Evolutionary conservation across 1,140 invertebrate species (phyloP).

Genomic region (Euborellia annulipes): DNA sequence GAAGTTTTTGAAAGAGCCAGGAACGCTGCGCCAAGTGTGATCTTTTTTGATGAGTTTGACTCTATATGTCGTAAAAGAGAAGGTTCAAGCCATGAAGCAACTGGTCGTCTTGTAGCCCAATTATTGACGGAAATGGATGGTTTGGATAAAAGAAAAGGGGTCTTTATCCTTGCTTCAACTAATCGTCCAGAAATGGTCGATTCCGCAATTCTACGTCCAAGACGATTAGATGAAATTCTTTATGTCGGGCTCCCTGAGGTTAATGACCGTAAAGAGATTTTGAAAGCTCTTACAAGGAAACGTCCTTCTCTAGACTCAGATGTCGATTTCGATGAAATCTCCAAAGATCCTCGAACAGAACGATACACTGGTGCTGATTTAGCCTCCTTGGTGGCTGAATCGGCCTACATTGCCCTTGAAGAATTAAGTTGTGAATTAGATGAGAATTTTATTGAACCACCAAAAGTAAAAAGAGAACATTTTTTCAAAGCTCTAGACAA

Average conservation of each 20-base stretch:
- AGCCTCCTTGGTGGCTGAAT: conserved; percentile 67
- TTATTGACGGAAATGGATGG: conserved; percentile 98
- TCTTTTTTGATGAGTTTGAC: conserved; percentile 99
- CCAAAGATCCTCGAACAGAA: conserved; percentile 22
- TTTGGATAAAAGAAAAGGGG: conserved; percentile 70
- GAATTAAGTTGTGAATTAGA: conserved; percentile 21
- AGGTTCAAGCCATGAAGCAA: not conserved
- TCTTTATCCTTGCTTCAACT: conserved; percentile 90
- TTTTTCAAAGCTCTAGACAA: conserved; percentile 47
- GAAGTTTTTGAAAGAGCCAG: conserved; percentile 86
- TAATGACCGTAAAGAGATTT: conserved; percentile 71
- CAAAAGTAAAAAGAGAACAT: conserved; percentile 31
- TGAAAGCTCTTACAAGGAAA: conserved; percentile 65
- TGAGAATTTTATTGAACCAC: too few species aligned
- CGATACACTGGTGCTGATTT: conserved; percentile 88
- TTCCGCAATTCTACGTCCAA: conserved; percentile 85
- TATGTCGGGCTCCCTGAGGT: conserved; percentile 81
- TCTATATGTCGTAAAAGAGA: conserved; percentile 70
- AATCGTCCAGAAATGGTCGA: conserved; percentile 96
- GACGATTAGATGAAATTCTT: conserved; percentile 83
- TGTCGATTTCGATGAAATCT: conserved; percentile 4
- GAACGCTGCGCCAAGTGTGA: conserved; percentile 93
- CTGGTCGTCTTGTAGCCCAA: conserved; percentile 81
- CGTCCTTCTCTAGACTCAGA: conserved; percentile 1
- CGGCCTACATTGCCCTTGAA: conserved; percentile 53